Percentiles rank a stretch among this genome's conserved stretches.
Conservation (phyloP, 2,797 vertebrate genomes). For the Schizopygopsis malacanthus region DNA sequence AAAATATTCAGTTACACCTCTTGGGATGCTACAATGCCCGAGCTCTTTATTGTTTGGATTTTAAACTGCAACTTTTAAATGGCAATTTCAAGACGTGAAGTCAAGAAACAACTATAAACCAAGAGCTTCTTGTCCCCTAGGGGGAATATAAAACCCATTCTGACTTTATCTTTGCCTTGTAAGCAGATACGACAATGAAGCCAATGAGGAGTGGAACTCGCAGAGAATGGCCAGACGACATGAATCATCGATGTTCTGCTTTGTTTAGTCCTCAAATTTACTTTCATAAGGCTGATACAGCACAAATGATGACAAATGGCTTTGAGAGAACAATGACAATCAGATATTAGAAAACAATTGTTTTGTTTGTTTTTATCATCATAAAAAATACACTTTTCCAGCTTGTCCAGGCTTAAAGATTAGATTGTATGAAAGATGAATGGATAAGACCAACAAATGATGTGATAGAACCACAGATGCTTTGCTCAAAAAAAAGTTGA, state of each 20-base stretch:
- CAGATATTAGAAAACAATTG: not conserved
- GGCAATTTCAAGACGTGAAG: slow-evolving; percentile 21
- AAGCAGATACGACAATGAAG: slow-evolving; percentile 48
- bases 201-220: slow-evolving; percentile 35
- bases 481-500: not conserved
- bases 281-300: slow-evolving; percentile 21
- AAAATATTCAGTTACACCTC: slow-evolving; percentile 6
- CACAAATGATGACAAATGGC: slow-evolving; percentile 39
- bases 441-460: not conserved
- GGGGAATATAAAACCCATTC: slow-evolving; percentile 40
- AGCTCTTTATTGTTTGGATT: not conserved
- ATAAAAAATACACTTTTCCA: not conserved
- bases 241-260: slow-evolving; percentile 36
- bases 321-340: slow-evolving; percentile 12
- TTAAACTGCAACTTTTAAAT: slow-evolving; percentile 28
- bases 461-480: not conserved
- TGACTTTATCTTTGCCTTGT: slow-evolving; percentile 51
- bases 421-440: not conserved
- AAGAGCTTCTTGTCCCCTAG: slow-evolving; percentile 7
- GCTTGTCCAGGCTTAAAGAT: no score
- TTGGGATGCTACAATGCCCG: not conserved
- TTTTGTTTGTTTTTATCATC: slow-evolving; percentile 12
- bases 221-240: slow-evolving; percentile 14
- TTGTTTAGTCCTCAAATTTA: slow-evolving; percentile 39
- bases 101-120: slow-evolving; percentile 25